Percentiles rank a stretch among this genome's conserved stretches.
Conservation (phyloP, 2,797 vertebrate species). For the Semotilus atromaculatus region DNA sequence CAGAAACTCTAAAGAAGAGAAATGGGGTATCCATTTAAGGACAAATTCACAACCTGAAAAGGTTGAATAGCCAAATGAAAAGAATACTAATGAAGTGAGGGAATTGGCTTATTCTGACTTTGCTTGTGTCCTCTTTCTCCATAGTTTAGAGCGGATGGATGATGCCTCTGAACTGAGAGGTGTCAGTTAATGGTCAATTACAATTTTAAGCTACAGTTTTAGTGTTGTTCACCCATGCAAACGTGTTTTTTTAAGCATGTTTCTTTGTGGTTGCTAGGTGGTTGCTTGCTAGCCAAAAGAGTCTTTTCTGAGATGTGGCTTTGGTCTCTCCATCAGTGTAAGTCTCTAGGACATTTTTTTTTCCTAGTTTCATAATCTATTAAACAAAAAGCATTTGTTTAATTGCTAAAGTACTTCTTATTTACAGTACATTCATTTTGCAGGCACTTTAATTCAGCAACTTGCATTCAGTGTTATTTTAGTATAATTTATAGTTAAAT, state of each 20-base stretch:
- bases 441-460: not conserved
- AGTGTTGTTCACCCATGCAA: not conserved
- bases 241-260: not conserved
- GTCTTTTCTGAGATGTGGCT: not conserved
- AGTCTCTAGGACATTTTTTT: not conserved
- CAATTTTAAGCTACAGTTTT: slow-evolving; percentile 11
- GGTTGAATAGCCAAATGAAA: slow-evolving; percentile 39
- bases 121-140: slow-evolving; percentile 21
- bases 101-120: slow-evolving; percentile 38
- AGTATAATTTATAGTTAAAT: not conserved
- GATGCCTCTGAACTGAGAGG: slow-evolving; percentile 9
- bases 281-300: not conserved
- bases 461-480: not conserved
- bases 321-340: not conserved
- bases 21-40: slow-evolving; percentile 37
- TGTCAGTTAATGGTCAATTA: slow-evolving; percentile 11
- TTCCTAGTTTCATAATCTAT: not conserved
- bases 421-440: not conserved
- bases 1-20: slow-evolving; percentile 35
- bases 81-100: slow-evolving; percentile 37
- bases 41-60: slow-evolving; percentile 39
- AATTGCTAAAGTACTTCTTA: not conserved
- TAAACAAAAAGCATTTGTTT: not conserved
- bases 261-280: not conserved
- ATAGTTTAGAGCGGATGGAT: not conserved